Conservation (phyloP, 2,113 vertebrate genomes). For the Propithecus coquereli region DNA sequence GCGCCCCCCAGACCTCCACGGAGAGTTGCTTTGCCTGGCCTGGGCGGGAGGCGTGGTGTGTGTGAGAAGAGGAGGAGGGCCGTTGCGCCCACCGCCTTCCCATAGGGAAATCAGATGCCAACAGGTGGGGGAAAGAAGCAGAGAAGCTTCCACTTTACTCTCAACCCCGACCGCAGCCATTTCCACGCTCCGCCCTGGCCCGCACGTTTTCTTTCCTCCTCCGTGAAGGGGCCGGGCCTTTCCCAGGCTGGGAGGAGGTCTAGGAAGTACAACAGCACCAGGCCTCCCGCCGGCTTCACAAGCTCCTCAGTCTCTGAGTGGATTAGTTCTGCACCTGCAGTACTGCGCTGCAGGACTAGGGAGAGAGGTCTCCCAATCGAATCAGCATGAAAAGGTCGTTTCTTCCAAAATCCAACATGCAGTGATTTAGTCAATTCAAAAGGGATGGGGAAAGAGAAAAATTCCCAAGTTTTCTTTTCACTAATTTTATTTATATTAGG, state of each 20-base stretch:
- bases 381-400: not conserved
- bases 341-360: not conserved
- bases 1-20: not conserved
- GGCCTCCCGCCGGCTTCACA: fast-evolving
- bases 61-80: not conserved
- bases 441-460: not conserved
- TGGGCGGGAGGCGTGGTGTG: no score
- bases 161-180: not conserved
- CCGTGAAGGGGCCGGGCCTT: no score
- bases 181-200: fast-evolving
- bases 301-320: not conserved
- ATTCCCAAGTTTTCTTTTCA: slow-evolving; percentile 54
- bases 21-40: not conserved
- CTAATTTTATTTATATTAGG: slow-evolving; percentile 73
- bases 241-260: not conserved
- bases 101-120: not conserved
- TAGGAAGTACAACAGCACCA: fast-evolving
- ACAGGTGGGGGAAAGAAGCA: not conserved
- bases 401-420: not conserved
- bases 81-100: not conserved
- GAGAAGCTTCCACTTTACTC: no score
- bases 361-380: not conserved
- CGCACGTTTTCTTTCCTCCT: not conserved
- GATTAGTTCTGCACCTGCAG: no score
- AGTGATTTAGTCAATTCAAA: not conserved